Conservation (phyloP, 2,113 vertebrate genomes). For the Phaethon lepturus region DNA sequence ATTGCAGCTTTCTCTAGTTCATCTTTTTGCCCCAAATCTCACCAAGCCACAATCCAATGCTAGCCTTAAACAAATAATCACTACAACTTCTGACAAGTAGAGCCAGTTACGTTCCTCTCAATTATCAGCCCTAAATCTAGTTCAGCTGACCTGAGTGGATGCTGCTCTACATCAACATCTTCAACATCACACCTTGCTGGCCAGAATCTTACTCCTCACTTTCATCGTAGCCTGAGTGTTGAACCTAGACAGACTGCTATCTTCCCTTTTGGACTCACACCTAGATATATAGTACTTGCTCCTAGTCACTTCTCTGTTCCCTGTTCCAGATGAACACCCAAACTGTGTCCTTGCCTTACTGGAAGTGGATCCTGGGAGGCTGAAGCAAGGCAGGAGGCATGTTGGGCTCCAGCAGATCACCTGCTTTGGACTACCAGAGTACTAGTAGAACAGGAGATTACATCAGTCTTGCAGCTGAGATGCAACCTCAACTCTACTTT, state of each 20-base stretch:
- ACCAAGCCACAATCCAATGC: neutral
- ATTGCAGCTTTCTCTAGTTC: neutral
- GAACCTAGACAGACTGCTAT: neutral
- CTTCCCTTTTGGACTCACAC: neutral
- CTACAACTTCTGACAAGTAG: neutral
- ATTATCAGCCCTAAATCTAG: neutral
- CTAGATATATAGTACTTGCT: neutral
- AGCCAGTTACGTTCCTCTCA: neutral
- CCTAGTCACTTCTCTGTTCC: neutral
- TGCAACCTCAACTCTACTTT: neutral
- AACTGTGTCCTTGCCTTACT: neutral
- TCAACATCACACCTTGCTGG: neutral
- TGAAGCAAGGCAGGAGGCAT: neutral
- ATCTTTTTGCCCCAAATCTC: neutral
- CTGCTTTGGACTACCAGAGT: neutral
- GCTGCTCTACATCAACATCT: neutral
- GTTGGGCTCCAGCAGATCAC: neutral
- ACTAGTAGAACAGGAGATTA: neutral
- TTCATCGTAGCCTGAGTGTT: neutral
- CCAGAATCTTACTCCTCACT: neutral
- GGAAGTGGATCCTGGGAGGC: neutral
- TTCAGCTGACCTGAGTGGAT: neutral
- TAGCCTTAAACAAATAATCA: neutral
- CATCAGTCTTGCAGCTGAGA: neutral
- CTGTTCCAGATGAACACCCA: neutral